Percentiles rank a stretch among this genome's conserved stretches.
phyloP scores from a whole-genome alignment of 2,797 vertebrate species.

The Hypotaenidia okinawae region DNA sequence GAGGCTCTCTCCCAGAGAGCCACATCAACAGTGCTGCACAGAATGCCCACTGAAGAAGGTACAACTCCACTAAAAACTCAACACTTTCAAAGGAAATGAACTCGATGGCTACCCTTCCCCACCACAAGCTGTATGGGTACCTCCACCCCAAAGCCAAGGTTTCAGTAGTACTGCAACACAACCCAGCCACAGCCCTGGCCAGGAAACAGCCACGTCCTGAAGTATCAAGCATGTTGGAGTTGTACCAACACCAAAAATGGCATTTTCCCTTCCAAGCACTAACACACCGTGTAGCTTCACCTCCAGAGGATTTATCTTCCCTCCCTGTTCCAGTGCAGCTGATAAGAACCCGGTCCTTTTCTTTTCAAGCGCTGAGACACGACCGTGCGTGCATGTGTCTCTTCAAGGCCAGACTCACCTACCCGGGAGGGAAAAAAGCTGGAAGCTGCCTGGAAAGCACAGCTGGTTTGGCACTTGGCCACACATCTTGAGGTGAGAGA shows the following conservation, averaged over 20 bases:
- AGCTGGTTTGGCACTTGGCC: constrained; percentile 52
- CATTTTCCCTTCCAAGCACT: neutral
- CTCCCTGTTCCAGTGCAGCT: neutral
- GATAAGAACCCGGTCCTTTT: neutral
- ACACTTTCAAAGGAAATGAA: neutral
- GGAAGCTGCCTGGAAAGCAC: constrained; percentile 29
- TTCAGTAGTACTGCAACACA: neutral
- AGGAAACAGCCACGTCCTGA: neutral
- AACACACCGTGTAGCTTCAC: neutral
- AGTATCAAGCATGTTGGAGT: neutral
- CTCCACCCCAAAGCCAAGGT: neutral
- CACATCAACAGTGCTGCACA: neutral
- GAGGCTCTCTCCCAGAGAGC: neutral
- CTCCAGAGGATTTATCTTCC: neutral
- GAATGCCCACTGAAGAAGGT: neutral
- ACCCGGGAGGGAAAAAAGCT: neutral
- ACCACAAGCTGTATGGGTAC: neutral
- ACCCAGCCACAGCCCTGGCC: neutral
- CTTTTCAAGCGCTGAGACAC: neutral
- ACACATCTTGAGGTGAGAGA: constrained; percentile 15
- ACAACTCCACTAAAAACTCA: neutral
- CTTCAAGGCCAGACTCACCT: constrained; percentile 55
- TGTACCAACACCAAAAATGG: neutral
- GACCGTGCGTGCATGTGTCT: neutral
- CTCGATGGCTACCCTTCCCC: neutral